phyloP scores from a whole-genome alignment of 2,888 invertebrate genomes.

The Sinopyrophorus schimmeli region DNA sequence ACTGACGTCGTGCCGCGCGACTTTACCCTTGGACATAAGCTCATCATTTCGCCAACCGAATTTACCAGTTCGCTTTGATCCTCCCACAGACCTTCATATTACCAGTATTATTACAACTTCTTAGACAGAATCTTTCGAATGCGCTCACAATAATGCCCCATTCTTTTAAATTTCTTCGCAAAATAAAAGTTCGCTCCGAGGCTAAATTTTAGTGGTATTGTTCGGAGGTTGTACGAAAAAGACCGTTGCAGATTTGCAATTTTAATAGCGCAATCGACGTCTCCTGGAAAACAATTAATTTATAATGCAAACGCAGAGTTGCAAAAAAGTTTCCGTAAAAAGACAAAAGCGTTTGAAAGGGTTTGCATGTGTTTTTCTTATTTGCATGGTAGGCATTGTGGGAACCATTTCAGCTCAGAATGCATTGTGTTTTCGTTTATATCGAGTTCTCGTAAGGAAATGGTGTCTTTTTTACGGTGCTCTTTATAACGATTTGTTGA shows the following conservation, averaged over 20 bases:
- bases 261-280: conserved; percentile 24
- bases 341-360: conserved; percentile 35
- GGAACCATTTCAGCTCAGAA: conserved; percentile 26
- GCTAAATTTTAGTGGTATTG: too few species aligned
- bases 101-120: conserved; percentile 33
- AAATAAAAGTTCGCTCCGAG: too few species aligned
- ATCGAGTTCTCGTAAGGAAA: conserved; percentile 28
- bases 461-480: too few species aligned
- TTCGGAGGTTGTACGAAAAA: too few species aligned
- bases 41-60: conserved; percentile 47
- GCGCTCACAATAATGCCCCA: too few species aligned
- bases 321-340: conserved; percentile 30
- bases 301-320: conserved; percentile 33
- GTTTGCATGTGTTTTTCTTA: conserved; percentile 37
- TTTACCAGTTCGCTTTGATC: conserved; percentile 41
- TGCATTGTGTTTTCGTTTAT: conserved; percentile 26
- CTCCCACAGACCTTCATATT: conserved; percentile 24
- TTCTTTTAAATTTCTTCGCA: too few species aligned
- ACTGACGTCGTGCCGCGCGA: conserved; percentile 42
- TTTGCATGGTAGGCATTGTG: conserved; percentile 26
- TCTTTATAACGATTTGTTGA: too few species aligned
- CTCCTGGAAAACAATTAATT: conserved; percentile 31
- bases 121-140: too few species aligned
- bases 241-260: too few species aligned
- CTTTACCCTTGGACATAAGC: conserved; percentile 50